These are phyloP conservation scores for Spongilla lacustris DNA, from an alignment of 37 sponge, comb jelly and placozoan genomes.

Conservation along the genomic window DNA sequence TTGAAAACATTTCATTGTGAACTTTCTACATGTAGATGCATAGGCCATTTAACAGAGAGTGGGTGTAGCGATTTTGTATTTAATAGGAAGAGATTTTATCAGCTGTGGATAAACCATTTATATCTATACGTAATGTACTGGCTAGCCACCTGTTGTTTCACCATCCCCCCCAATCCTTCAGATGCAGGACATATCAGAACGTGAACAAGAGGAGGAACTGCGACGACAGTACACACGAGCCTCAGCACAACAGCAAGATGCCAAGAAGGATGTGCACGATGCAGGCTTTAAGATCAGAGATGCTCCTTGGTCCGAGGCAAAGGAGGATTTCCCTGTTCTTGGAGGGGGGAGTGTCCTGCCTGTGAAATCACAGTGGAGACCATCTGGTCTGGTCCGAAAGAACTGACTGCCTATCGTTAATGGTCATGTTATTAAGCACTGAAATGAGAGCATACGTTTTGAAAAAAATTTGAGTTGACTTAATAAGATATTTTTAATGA, in stretches of 20 bases:
- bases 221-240: conserved; percentile 52
- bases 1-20: not conserved
- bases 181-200: conserved; percentile 80
- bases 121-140: no score
- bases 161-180: not conserved
- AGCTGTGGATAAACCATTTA: not conserved
- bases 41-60: not conserved
- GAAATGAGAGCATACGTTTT: no score
- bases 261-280: not conserved
- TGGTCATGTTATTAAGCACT: no score
- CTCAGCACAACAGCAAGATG: not conserved
- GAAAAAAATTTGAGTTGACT: no score
- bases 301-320: conserved; percentile 75
- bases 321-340: conserved; percentile 72
- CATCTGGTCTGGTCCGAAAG: conserved; percentile 35
- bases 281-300: conserved; percentile 71
- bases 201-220: conserved; percentile 68
- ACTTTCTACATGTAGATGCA: not conserved
- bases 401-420: no score
- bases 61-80: no score
- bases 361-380: conserved; percentile 30
- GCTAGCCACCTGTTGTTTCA: no score
- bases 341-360: not conserved
- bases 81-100: conserved; percentile 7
- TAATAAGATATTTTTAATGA: no score